Evolutionary conservation across 2,888 invertebrate species (phyloP), one percentile per base, ranked within the genome.

Genomic region (Galerucella nymphaeae): DNA sequence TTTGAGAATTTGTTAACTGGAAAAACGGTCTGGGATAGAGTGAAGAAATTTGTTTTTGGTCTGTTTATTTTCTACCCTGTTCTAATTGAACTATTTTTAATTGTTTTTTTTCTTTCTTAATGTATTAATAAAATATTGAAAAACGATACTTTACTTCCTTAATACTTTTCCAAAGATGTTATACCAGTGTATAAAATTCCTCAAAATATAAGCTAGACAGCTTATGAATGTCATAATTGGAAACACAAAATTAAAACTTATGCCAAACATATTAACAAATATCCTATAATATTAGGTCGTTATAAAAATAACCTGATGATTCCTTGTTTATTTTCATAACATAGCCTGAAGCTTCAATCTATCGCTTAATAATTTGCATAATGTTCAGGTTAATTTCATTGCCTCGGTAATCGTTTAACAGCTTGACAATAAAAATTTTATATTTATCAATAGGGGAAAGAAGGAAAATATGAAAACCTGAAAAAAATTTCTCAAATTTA

Each of bases 251-350:
- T 14, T 8, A 50, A 50, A 50, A 50, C n/a, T 2, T 6, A 61
- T 41, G 61, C 61, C 61, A 41, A 61, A 30, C 61, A 16, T 41
- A 6, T 41, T 8, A 61, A 61, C 41, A 41, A 2, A 6, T 30
- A 30, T 61, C 41, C n/a, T 62, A 14, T n/a, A 65, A 50, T 65
- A 65, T 65, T 65, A 65, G 65, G 48, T 65, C 65, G 53, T 50
- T 65, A 65, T 53, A 23, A 65, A 65, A 50, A 65, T 50, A 65
- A 65, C 48, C 14, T 6, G 50, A 61, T 65, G 53, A 65, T 50
- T 48, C 23, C 50, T 23, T 38, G 50, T 48, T 65, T 65, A 65
- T 65, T 65, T 65, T 65, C 50, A 41, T 50, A 20, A 14, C 11
- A 20, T 50, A 23, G 20, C 65, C 30, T 48, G 14, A 53, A 53